Conservation (phyloP, 2,113 vertebrate species). For the Callospermophilus lateralis region DNA sequence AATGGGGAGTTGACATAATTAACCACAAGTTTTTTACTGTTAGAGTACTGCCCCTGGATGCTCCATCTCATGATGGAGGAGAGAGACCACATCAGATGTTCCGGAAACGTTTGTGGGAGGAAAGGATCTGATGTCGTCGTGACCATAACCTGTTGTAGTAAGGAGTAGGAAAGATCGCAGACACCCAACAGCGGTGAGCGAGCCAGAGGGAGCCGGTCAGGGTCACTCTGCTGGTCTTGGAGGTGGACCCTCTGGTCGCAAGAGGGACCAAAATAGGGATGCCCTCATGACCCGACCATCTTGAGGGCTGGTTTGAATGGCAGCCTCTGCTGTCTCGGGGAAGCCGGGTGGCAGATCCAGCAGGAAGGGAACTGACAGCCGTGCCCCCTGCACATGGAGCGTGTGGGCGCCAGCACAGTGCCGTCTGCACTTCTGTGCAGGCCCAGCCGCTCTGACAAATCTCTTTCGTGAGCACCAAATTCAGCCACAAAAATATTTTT, state of each 20-base stretch:
- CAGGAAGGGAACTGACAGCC: conserved; percentile 65
- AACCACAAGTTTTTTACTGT: conserved; percentile 81
- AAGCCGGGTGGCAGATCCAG: conserved; percentile 58
- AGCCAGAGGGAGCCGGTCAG: conserved; percentile 61
- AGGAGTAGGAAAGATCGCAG: conserved; percentile 77
- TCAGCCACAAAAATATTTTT: conserved; percentile 89
- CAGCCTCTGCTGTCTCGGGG: conserved; percentile 64
- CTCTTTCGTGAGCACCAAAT: conserved; percentile 84
- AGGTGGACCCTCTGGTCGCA: conserved; percentile 74
- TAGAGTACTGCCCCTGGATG: conserved; percentile 61
- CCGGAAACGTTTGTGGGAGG: conserved; percentile 69
- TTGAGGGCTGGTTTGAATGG: conserved; percentile 63
- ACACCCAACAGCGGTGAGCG: conserved; percentile 71
- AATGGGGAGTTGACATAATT: conserved; percentile 76
- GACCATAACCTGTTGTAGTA: conserved; percentile 79
- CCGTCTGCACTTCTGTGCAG: conserved; percentile 59
- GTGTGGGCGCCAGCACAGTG: not conserved
- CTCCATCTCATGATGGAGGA: conserved; percentile 79
- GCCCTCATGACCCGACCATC: conserved; percentile 67
- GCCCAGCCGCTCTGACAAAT: conserved; percentile 77
- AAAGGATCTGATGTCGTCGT: conserved; percentile 78
- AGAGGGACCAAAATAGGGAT: conserved; percentile 65
- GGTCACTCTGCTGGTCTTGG: conserved; percentile 63
- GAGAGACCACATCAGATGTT: conserved; percentile 83
- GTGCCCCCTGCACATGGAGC: not conserved